Evolutionary conservation across 2,113 vertebrate species (phyloP), one percentile per base, ranked within the genome.

Genomic region (Thomomys bottae): DNA sequence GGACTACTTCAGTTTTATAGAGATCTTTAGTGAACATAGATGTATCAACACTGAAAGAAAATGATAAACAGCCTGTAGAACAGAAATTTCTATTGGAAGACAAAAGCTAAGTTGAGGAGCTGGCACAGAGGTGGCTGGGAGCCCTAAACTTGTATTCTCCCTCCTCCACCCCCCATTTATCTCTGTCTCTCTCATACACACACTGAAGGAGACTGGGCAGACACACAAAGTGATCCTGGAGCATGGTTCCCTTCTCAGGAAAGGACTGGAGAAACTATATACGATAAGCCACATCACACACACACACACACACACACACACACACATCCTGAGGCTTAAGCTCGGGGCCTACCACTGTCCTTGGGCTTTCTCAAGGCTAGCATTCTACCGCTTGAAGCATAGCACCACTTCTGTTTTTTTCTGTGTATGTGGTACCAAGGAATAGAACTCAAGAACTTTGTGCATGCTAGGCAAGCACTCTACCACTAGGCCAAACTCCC

Each of bases 41-140:
- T 2, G 28, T 34, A 1, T 9, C 28, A 82, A 67, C 6, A 71
- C 11, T 81, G 23, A 93, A 92, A 63, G 77, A 77, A 14, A 76
- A 59, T n/a, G 49, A 68, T 76, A 86, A 92, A 82, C 23, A 77
- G 32, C 36, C 72, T 82, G 40, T 72, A 30, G 57, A 86, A 61
- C 17, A 87, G 28, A 82, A 80, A 92, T 72, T 91, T 78, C 67
- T n/a, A 34, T 57, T 67, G 5, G 40, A 5, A 90, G 42, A 30
- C 15, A 49, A 66, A 59, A 59, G 38, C 42, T 80, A 66, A 76
- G 49, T 4, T 36, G 28, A 81, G 75, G 28, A 76, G 78, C 21
- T 59, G 77, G 77, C 18, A 72, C 38, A 84, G 87, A 36, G 23
- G 72, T 61, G 28, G 68, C 23, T 23, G 10, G 57, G 34, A 80